Evolutionary conservation across 2,797 vertebrate genomes (phyloP), one percentile per base, ranked within the genome.

Genomic region (Tympanoctomys barrerae): DNA sequence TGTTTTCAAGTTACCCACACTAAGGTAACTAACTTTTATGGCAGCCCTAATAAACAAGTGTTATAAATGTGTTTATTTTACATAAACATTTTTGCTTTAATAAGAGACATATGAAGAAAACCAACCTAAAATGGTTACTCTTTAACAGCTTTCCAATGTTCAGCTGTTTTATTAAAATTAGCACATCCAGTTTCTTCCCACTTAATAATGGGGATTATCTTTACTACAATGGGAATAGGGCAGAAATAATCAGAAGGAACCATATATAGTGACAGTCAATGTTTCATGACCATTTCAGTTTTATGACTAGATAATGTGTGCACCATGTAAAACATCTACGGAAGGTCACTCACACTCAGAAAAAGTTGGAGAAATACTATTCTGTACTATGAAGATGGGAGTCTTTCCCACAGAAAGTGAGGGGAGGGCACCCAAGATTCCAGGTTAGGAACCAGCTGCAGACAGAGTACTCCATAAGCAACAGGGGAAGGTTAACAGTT

Each of bases 161-260:
- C 22, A 84, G 12, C 8, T 95, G 33, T 46, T 94, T 96, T 88
- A 91, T 91, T 87, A 7, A 28, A 82, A 91, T 80, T 89, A 82
- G 68, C 52, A 52, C 75, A 85, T 8, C 28, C 46, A 79, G 52
- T 84, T 36, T 83, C 71, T 62, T 62, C 70, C 71, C 22, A 66
- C 49, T 93, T 89, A 90, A 33, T 68, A 87, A 92, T 42, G 21
- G 46, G 26, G 22, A 52, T 12, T 57, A 52, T 54, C 33, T n/a
- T 66, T 85, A 7, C 46, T 78, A 90, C 8, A 91, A 22, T 59
- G 80, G 90, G 31, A 89, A 79, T 6, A 91, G 26, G 66, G 91
- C 2, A 78, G 28, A 91, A 90, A 88, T 73, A 49, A 80, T 42
- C 33, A 88, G 49, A 92, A 77, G 61, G 26, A 26, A 90, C 64